These are phyloP conservation scores for Pseudois nayaur DNA, from an alignment of 2,113 vertebrate genomes.

Conservation along the genomic window DNA sequence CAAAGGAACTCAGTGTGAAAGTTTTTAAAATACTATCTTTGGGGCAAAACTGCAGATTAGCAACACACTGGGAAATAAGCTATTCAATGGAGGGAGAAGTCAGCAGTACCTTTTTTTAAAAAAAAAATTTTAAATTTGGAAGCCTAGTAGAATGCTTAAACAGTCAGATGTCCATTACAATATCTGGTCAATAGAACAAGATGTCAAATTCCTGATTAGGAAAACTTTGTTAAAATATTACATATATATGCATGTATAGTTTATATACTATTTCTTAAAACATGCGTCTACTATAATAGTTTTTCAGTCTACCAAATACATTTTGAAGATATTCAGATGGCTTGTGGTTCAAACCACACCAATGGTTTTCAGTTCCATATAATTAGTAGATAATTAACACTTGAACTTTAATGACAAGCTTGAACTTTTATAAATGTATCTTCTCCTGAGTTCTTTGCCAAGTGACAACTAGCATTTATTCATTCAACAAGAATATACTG, in stretches of 20 bases:
- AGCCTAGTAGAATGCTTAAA: not conserved
- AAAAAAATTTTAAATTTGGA: not conserved
- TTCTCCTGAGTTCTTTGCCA: not conserved
- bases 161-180: not conserved
- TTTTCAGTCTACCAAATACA: not conserved
- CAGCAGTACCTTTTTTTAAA: not conserved
- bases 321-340: not conserved
- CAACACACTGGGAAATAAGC: slow-evolving; percentile 57
- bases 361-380: not conserved
- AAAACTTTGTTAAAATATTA: not conserved
- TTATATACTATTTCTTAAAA: not conserved
- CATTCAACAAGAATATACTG: not conserved
- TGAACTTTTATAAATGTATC: not conserved
- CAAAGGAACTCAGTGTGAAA: slow-evolving; percentile 68
- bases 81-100: slow-evolving; percentile 10
- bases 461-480: not conserved
- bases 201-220: not conserved
- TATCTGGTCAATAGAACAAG: not conserved
- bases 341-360: not conserved
- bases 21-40: slow-evolving; percentile 67
- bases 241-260: not conserved
- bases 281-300: not conserved
- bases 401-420: not conserved
- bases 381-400: not conserved
- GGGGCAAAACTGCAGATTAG: slow-evolving; percentile 64